Evolutionary conservation across 1,140 invertebrate genomes (phyloP).

Genomic region (Holotrichia oblita): DNA sequence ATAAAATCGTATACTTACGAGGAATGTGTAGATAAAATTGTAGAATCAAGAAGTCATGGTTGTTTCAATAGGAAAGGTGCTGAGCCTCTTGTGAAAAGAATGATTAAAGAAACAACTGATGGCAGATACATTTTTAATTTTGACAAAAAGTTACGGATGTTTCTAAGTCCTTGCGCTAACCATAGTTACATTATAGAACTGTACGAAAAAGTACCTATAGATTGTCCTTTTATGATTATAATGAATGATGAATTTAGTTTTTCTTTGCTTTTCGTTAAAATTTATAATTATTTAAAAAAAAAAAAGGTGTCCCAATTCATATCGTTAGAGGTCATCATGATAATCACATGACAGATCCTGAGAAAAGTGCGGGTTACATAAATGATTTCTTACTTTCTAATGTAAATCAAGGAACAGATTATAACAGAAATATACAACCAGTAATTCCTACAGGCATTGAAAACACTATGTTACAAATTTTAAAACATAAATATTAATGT

Average conservation of each 20-base stretch:
- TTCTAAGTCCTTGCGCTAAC: constrained; percentile 47
- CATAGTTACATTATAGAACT: constrained; percentile 54
- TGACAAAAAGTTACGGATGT: constrained; percentile 52
- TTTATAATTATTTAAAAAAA: constrained; percentile 50
- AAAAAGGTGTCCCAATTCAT: constrained; percentile 50
- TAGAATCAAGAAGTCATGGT: constrained; percentile 54
- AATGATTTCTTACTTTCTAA: constrained; percentile 58
- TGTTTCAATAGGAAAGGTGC: constrained; percentile 62
- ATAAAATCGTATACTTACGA: constrained; percentile 62
- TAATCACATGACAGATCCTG: constrained; percentile 70
- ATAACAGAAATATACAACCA: neutral
- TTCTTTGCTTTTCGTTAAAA: constrained; percentile 16
- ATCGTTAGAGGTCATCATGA: constrained; percentile 70
- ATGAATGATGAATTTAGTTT: constrained; percentile 43
- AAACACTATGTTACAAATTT: neutral
- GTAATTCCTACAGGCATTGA: neutral
- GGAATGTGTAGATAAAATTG: constrained; percentile 63
- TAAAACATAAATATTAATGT: neutral
- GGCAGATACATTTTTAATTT: constrained; percentile 56
- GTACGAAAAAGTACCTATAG: constrained; percentile 47
- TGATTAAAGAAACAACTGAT: constrained; percentile 57
- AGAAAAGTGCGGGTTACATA: constrained; percentile 63
- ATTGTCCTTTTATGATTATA: constrained; percentile 58
- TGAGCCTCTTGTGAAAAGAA: constrained; percentile 63
- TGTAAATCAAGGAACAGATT: constrained; percentile 40